A percentile compares a stretch with the other conserved stretches of the same genome.
Evolutionary conservation across 2,797 vertebrate genomes (phyloP).

Genomic region (Phrynocephalus guinanensis): DNA sequence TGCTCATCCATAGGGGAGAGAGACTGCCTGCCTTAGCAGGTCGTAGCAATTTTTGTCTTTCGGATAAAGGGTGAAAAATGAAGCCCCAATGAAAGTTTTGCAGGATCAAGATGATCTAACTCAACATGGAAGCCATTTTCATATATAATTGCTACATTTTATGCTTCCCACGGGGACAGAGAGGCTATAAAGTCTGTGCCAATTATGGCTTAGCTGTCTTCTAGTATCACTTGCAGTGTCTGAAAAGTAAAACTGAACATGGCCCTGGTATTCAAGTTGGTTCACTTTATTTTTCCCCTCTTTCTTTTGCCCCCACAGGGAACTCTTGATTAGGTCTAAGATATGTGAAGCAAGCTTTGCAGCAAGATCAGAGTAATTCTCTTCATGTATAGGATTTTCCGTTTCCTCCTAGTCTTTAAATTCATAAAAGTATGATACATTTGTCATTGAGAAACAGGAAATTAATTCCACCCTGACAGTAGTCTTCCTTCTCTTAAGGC

Average conservation of each 20-base stretch:
- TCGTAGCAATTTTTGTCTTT: not conserved
- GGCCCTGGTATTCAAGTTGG: not conserved
- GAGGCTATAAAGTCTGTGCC: not conserved
- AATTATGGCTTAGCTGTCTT: not conserved
- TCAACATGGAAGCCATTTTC: constrained; percentile 4
- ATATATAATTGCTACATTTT: constrained; percentile 27
- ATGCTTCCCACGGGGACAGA: not conserved
- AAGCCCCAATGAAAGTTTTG: not conserved
- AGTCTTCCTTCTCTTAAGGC: constrained; percentile 21
- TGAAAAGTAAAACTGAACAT: not conserved
- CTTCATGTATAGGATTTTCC: not conserved
- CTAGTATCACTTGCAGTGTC: not conserved
- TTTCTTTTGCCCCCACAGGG: not conserved
- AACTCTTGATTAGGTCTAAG: not conserved
- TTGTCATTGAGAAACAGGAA: constrained; percentile 28
- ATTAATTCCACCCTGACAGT: constrained; percentile 29
- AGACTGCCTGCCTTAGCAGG: not conserved
- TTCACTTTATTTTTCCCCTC: constrained; percentile 4
- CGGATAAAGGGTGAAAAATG: not conserved
- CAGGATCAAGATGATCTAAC: constrained; percentile 1
- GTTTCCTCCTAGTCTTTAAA: constrained; percentile 10
- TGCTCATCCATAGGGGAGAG: not conserved
- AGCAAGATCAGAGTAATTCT: not conserved
- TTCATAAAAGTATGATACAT: not conserved
- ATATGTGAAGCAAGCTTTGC: not conserved